Evolutionary conservation across 64 coral and sea anemone genomes (phyloP).

Genomic region (Stylophora pistillata): DNA sequence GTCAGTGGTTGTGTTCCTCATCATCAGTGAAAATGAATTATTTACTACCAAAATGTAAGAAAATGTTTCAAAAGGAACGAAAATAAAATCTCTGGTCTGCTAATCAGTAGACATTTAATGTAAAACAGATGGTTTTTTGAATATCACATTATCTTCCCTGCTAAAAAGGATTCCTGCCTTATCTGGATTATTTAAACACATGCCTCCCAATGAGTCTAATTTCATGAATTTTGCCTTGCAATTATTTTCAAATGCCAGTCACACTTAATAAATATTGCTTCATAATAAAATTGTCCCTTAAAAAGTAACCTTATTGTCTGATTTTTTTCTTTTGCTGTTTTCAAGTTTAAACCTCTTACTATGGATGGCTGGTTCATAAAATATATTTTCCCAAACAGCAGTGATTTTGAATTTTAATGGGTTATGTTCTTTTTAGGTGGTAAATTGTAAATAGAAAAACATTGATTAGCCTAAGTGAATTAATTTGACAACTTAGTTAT

Average conservation of each 20-base stretch:
- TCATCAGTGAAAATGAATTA: neutral
- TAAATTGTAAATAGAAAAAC: too few species aligned
- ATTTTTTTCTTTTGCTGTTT: neutral
- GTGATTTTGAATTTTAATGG: too few species aligned
- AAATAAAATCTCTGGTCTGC: neutral
- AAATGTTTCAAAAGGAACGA: neutral
- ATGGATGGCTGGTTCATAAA: too few species aligned
- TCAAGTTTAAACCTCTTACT: too few species aligned
- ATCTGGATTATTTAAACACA: neutral
- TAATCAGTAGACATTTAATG: neutral
- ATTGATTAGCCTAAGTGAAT: too few species aligned
- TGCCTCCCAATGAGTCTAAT: neutral
- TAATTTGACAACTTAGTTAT: too few species aligned
- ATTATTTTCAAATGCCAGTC: neutral
- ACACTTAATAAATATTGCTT: neutral
- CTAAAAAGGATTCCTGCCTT: conserved; percentile 6
- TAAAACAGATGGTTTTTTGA: neutral
- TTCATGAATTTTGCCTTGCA: neutral
- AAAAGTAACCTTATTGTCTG: neutral
- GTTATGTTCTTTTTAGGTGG: too few species aligned
- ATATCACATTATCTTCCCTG: neutral
- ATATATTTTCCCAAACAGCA: too few species aligned
- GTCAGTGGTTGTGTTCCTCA: neutral
- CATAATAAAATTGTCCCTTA: neutral
- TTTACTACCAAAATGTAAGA: neutral